phyloP scores from a whole-genome alignment of 2,888 invertebrate genomes.

The Trimorus sp. region DNA sequence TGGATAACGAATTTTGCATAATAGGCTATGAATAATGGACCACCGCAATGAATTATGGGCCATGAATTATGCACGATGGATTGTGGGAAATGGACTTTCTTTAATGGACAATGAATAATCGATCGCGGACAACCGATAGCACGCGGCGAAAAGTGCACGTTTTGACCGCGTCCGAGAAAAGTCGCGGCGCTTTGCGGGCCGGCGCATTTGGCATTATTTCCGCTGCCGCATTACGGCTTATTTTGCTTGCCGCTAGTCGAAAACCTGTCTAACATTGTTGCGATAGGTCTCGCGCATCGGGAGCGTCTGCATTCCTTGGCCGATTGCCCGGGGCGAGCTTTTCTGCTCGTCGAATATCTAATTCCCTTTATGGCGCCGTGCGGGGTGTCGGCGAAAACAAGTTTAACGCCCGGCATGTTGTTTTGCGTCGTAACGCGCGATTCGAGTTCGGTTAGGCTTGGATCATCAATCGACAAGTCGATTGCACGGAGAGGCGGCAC shows the following conservation, averaged over 20 bases:
- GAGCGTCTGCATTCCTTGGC: conserved; percentile 78
- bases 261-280: conserved; percentile 71
- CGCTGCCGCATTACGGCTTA: conserved; percentile 65
- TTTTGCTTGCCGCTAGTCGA: conserved; percentile 70
- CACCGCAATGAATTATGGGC: conserved; percentile 49
- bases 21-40: conserved; percentile 61
- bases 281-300: conserved; percentile 76
- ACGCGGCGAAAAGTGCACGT: neutral
- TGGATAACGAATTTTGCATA: conserved; percentile 61
- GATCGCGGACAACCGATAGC: conserved; percentile 41
- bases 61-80: conserved; percentile 60
- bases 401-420: too few species aligned
- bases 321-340: conserved; percentile 72
- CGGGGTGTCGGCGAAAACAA: conserved; percentile 28
- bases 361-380: conserved; percentile 70
- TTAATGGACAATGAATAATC: conserved; percentile 59
- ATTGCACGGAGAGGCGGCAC: neutral
- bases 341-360: conserved; percentile 74
- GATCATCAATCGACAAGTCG: conserved; percentile 25
- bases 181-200: neutral
- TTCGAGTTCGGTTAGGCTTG: conserved; percentile 35
- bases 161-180: neutral
- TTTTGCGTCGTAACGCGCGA: too few species aligned
- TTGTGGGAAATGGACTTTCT: conserved; percentile 61
- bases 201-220: conserved; percentile 61